Conservation (phyloP, 2,113 vertebrate genomes). For the Gasterosteus aculeatus region DNA sequence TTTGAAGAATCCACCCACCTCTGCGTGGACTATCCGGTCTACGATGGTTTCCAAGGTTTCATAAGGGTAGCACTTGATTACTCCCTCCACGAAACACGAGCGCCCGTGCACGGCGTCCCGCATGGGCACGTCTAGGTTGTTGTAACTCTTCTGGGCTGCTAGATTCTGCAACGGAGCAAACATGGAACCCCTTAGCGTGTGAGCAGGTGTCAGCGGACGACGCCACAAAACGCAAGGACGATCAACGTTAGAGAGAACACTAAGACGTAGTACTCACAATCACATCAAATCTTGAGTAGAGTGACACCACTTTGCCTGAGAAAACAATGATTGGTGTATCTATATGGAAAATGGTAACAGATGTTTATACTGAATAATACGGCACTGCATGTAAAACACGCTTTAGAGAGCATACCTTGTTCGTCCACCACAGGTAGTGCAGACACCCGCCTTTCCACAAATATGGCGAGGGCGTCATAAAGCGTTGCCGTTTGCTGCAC, state of each 20-base stretch:
- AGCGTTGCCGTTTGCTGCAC: slow-evolving; percentile 85
- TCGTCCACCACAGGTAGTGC: slow-evolving; percentile 91
- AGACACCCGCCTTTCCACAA: slow-evolving; percentile 92
- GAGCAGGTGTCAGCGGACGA: background rate
- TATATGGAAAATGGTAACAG: background rate
- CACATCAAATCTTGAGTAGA: slow-evolving; percentile 95
- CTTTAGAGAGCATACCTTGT: slow-evolving; percentile 73
- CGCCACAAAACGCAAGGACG: background rate
- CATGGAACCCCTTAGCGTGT: background rate
- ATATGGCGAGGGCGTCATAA: slow-evolving; percentile 88
- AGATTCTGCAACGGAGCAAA: slow-evolving; percentile 76
- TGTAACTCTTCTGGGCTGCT: slow-evolving; percentile 93
- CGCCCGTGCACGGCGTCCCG: slow-evolving; percentile 84
- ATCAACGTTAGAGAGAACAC: background rate
- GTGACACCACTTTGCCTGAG: slow-evolving; percentile 90
- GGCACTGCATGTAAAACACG: background rate
- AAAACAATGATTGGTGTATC: background rate
- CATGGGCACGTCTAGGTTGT: slow-evolving; percentile 91
- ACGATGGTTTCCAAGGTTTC: slow-evolving; percentile 89
- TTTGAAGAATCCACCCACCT: slow-evolving; percentile 77
- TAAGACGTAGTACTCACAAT: slow-evolving; percentile 86
- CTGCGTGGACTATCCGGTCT: slow-evolving; percentile 87
- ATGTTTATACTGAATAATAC: background rate
- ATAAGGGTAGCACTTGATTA: slow-evolving; percentile 89
- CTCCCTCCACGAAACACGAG: slow-evolving; percentile 85